Conservation (phyloP, 1,140 invertebrate genomes). For the Harpegnathos saltator region DNA sequence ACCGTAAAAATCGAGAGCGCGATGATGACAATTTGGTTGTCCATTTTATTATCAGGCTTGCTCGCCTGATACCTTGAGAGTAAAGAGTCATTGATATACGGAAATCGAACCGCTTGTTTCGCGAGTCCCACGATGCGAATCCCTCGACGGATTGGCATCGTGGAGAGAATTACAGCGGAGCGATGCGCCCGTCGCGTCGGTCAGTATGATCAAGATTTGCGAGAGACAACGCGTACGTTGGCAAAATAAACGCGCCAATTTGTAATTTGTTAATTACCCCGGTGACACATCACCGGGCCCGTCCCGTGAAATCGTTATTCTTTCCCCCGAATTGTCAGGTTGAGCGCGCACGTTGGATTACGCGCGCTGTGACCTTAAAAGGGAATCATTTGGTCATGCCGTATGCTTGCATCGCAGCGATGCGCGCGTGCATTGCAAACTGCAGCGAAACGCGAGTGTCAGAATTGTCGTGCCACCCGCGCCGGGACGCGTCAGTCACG, state of each 20-base stretch:
- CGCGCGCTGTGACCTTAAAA: slow-evolving; percentile 46
- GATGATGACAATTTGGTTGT: no score
- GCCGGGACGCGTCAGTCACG: slow-evolving; percentile 57
- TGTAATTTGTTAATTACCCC: slow-evolving; percentile 53
- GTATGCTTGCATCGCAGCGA: slow-evolving; percentile 52
- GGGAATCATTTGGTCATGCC: slow-evolving; percentile 51
- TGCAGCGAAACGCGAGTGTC: slow-evolving; percentile 44
- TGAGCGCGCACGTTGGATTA: slow-evolving; percentile 39
- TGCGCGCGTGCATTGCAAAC: slow-evolving; percentile 56
- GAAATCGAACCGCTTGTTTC: no score
- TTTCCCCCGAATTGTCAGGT: slow-evolving; percentile 46
- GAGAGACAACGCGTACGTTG: not conserved
- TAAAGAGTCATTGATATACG: no score
- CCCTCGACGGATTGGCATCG: no score
- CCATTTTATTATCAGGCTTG: no score
- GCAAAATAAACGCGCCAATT: slow-evolving; percentile 22
- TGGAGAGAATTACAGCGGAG: not conserved
- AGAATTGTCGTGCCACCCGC: slow-evolving; percentile 58
- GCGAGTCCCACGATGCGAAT: no score
- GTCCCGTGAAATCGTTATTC: slow-evolving; percentile 29
- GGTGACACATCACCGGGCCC: slow-evolving; percentile 30
- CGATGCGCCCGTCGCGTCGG: no score
- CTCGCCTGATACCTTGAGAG: no score
- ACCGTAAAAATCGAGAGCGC: no score
- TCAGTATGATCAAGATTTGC: slow-evolving; percentile 21